Evolutionary conservation across 2,797 vertebrate species (phyloP).

Genomic region (Periparus ater): DNA sequence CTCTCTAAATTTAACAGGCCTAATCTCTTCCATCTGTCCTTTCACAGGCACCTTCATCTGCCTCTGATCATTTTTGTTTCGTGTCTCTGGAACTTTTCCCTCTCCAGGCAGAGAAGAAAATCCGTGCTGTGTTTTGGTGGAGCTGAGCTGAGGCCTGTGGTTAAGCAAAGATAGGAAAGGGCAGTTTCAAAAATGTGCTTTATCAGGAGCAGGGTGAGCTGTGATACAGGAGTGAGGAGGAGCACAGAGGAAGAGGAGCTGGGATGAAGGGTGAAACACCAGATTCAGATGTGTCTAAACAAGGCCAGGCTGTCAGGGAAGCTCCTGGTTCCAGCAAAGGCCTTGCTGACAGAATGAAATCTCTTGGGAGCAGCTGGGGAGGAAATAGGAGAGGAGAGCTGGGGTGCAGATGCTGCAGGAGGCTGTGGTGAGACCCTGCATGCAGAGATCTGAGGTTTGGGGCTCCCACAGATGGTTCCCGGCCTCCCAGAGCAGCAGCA

Average conservation of each 20-base stretch:
- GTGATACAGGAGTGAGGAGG: background rate
- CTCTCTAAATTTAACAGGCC: slow-evolving; percentile 19
- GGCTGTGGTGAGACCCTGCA: background rate
- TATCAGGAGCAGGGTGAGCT: background rate
- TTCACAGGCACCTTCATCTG: background rate
- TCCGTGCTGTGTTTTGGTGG: background rate
- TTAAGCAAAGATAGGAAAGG: background rate
- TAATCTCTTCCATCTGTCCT: slow-evolving; percentile 34
- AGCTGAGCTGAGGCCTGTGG: background rate
- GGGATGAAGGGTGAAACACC: background rate
- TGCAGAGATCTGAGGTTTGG: background rate
- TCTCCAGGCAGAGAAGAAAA: background rate
- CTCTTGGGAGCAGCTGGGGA: background rate
- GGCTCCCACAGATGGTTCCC: background rate
- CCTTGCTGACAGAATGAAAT: background rate
- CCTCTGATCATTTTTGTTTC: background rate
- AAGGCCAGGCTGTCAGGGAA: background rate
- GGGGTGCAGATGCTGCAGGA: background rate
- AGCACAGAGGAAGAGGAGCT: background rate
- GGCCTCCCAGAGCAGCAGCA: background rate
- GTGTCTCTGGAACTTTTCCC: background rate
- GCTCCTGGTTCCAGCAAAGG: background rate
- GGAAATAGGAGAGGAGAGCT: background rate
- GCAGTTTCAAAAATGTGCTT: background rate
- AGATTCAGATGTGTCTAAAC: background rate